These are phyloP conservation scores for Euproctis similis DNA, from an alignment of 2,888 invertebrate species.

Conservation along the genomic window DNA sequence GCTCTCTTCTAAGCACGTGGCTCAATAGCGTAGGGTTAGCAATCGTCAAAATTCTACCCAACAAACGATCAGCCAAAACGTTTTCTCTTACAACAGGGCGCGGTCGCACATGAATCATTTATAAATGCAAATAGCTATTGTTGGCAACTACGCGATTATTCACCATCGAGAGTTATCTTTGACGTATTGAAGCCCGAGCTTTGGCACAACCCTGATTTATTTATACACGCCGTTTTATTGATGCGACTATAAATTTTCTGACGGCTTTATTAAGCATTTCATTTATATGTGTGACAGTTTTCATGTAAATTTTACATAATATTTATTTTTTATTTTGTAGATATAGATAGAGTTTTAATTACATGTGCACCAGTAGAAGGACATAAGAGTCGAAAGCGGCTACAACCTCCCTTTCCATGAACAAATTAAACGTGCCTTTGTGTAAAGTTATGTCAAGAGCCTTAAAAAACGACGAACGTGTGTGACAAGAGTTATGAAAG, in stretches of 20 bases:
- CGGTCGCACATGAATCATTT: slow-evolving; percentile 58
- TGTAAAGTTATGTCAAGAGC: too few species aligned
- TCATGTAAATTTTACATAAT: neutral
- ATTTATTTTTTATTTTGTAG: too few species aligned
- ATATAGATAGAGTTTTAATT: too few species aligned
- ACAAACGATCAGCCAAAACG: slow-evolving; percentile 35
- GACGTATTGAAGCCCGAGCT: slow-evolving; percentile 41
- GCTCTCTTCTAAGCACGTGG: slow-evolving; percentile 4
- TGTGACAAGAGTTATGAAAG: too few species aligned
- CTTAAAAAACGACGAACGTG: too few species aligned
- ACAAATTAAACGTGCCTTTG: too few species aligned
- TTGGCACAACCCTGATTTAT: slow-evolving; percentile 32
- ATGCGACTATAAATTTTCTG: slow-evolving; percentile 24
- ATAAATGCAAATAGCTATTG: slow-evolving; percentile 60
- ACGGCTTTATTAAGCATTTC: slow-evolving; percentile 25
- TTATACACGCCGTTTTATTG: slow-evolving; percentile 27
- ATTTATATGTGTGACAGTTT: slow-evolving; percentile 12
- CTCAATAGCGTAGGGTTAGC: slow-evolving; percentile 29
- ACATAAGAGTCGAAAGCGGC: too few species aligned
- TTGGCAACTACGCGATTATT: slow-evolving; percentile 57
- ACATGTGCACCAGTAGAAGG: too few species aligned
- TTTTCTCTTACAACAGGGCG: slow-evolving; percentile 49
- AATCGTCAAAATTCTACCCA: slow-evolving; percentile 40
- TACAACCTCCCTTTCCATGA: too few species aligned
- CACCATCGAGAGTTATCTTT: slow-evolving; percentile 56